Evolutionary conservation across 2,797 vertebrate genomes (phyloP).

Genomic region (Crax fasciolata): DNA sequence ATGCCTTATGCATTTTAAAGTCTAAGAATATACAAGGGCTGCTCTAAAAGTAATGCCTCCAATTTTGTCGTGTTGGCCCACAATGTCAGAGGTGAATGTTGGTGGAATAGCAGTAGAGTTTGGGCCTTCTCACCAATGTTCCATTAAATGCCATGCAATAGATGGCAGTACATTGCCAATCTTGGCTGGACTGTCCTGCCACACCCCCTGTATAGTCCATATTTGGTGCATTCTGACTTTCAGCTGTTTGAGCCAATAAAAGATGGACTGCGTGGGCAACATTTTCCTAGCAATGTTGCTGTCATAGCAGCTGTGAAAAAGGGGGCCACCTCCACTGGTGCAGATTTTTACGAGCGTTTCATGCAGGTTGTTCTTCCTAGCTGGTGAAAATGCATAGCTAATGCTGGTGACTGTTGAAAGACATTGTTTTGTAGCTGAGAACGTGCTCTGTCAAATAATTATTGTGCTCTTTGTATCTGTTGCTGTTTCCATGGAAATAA

Average conservation of each 20-base stretch:
- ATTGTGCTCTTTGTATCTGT: not conserved
- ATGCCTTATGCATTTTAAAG: conserved; percentile 20
- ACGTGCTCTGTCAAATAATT: not conserved
- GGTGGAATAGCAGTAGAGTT: not conserved
- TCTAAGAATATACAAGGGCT: not conserved
- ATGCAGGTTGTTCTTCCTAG: not conserved
- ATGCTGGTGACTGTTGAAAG: not conserved
- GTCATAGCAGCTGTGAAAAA: not conserved
- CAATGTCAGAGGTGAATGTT: not conserved
- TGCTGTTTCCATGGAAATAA: not conserved
- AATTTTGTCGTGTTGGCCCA: not conserved
- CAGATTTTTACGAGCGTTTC: not conserved
- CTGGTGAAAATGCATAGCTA: not conserved
- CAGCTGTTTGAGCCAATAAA: not conserved
- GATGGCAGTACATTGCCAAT: not conserved
- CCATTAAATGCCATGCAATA: not conserved
- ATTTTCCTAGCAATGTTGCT: not conserved
- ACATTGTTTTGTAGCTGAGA: not conserved
- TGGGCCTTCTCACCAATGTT: not conserved
- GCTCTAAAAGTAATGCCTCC: not conserved
- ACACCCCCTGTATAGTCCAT: not conserved
- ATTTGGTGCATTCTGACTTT: not conserved
- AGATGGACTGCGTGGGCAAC: not conserved
- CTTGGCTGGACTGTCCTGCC: not conserved
- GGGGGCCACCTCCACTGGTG: not conserved